phyloP scores from a whole-genome alignment of 2,888 invertebrate genomes.

The Chydorus sphaericus region DNA sequence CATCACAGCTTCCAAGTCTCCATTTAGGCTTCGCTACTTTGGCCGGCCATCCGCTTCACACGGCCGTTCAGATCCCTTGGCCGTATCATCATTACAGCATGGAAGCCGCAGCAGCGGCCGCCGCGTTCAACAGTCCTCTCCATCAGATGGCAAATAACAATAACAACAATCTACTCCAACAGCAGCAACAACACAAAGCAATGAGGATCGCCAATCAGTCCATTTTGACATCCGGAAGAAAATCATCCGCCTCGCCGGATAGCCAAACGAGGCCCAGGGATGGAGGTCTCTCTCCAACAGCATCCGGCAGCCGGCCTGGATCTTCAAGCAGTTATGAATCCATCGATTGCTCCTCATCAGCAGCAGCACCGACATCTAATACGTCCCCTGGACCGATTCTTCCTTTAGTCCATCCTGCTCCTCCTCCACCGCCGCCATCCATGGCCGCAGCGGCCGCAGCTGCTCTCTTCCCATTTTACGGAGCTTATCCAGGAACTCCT shows the following conservation, averaged over 20 bases:
- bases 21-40: slow-evolving; percentile 4
- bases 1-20: slow-evolving; percentile 8
- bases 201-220: no score
- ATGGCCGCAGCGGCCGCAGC: neutral
- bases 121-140: no score
- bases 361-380: neutral
- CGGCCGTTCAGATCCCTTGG: neutral
- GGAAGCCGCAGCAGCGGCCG: neutral
- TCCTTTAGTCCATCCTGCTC: neutral
- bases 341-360: neutral
- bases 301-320: neutral
- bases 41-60: neutral
- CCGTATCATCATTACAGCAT: slow-evolving; percentile 1
- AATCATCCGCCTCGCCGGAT: no score
- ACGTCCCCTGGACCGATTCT: neutral
- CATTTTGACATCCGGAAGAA: no score
- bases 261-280: neutral
- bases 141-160: neutral
- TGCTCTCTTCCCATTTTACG: neutral
- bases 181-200: neutral
- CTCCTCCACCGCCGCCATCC: neutral
- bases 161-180: neutral
- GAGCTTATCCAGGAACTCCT: neutral
- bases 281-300: neutral
- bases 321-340: slow-evolving; percentile 3